These are phyloP conservation scores for Pseudachorutes palmiensis DNA, from an alignment of 1,140 invertebrate genomes.

Conservation along the genomic window DNA sequence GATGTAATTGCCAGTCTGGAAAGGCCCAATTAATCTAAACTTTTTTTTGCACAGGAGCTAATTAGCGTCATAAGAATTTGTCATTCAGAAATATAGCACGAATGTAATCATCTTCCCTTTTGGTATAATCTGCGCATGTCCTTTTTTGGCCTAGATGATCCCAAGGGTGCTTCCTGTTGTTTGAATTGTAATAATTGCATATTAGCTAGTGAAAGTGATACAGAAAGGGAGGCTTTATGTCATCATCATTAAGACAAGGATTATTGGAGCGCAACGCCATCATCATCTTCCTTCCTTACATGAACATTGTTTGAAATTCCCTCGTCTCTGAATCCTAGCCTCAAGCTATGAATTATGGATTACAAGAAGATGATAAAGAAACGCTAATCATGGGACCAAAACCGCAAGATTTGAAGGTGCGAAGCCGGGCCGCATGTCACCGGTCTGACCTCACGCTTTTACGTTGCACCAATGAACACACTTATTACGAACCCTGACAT, in stretches of 20 bases:
- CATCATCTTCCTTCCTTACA: background rate
- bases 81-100: too few species aligned
- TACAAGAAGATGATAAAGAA: background rate
- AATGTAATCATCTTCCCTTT: too few species aligned
- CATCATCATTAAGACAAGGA: background rate
- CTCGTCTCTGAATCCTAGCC: background rate
- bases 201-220: slow-evolving; percentile 2
- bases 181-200: background rate
- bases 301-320: background rate
- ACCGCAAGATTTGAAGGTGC: background rate
- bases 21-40: too few species aligned
- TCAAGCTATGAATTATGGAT: background rate
- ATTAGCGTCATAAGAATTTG: too few species aligned
- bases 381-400: background rate
- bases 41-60: too few species aligned
- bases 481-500: background rate
- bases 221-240: background rate
- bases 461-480: background rate
- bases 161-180: background rate
- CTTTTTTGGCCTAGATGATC: background rate
- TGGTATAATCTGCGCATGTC: background rate
- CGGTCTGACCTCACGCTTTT: background rate
- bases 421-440: too few species aligned
- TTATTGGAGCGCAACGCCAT: background rate
- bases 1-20: too few species aligned